Conservation (phyloP, 2,888 invertebrate genomes). For the Idaea dimidiata region DNA sequence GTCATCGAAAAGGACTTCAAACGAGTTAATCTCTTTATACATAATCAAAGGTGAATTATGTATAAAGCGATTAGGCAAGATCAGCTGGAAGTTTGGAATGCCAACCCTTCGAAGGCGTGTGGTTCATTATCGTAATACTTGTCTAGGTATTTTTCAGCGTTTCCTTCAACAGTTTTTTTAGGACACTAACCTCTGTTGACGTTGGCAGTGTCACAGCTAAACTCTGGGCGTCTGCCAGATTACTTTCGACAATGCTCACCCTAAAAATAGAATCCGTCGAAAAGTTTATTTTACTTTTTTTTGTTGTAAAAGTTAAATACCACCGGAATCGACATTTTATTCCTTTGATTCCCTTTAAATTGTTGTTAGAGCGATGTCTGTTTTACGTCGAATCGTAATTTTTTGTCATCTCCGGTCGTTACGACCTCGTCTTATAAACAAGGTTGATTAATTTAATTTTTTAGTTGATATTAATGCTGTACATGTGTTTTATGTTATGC, state of each 20-base stretch:
- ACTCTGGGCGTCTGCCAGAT: constrained; percentile 68
- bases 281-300: constrained; percentile 60
- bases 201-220: constrained; percentile 72
- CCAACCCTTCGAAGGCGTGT: background rate
- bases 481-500: background rate
- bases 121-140: constrained; percentile 37
- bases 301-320: constrained; percentile 42
- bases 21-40: too few relatives aligned
- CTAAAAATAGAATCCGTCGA: constrained; percentile 60
- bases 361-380: constrained; percentile 15
- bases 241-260: constrained; percentile 66
- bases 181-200: constrained; percentile 73
- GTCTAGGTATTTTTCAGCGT: constrained; percentile 23
- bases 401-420: constrained; percentile 25
- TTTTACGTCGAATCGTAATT: constrained; percentile 25
- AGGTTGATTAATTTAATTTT: constrained; percentile 8
- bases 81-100: background rate
- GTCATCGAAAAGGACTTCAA: background rate
- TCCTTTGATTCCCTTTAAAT: constrained; percentile 23
- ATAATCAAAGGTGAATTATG: background rate
- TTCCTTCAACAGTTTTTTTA: constrained; percentile 59
- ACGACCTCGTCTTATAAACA: constrained; percentile 18
- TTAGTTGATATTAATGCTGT: constrained; percentile 4
- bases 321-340: constrained; percentile 16
- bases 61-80: background rate